These are phyloP conservation scores for Bhutanitis thaidina DNA, from an alignment of 2,888 invertebrate genomes.

Conservation along the genomic window DNA sequence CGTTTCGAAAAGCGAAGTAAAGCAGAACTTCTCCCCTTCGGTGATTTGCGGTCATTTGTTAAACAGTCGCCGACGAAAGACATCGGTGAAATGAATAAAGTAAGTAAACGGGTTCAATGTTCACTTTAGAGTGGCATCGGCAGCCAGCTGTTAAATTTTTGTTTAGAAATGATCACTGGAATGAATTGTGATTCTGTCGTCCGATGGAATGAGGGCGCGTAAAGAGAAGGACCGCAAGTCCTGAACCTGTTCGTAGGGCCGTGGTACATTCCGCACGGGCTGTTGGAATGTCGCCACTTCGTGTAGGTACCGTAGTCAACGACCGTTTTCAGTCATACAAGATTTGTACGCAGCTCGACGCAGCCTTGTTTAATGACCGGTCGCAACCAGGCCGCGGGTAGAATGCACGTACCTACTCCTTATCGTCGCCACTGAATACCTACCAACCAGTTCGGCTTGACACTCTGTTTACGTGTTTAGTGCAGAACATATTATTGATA, in stretches of 20 bases:
- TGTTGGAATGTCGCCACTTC: conserved; percentile 71
- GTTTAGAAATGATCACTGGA: conserved; percentile 13
- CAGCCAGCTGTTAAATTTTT: conserved; percentile 56
- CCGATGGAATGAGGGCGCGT: conserved; percentile 46
- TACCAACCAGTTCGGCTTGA: conserved; percentile 33
- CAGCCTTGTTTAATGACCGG: conserved; percentile 61
- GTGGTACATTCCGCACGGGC: conserved; percentile 61
- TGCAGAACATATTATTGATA: conserved; percentile 13
- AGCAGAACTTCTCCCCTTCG: conserved; percentile 59
- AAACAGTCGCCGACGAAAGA: conserved; percentile 65
- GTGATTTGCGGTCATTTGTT: conserved; percentile 70
- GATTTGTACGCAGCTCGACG: conserved; percentile 64
- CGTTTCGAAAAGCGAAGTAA: conserved; percentile 69
- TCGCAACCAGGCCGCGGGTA: conserved; percentile 54
- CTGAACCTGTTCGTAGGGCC: conserved; percentile 69
- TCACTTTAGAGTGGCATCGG: conserved; percentile 37
- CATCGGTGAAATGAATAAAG: conserved; percentile 65
- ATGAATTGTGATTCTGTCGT: conserved; percentile 24
- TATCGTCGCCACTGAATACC: conserved; percentile 57
- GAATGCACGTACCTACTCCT: conserved; percentile 47
- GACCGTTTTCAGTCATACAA: conserved; percentile 63
- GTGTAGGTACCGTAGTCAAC: conserved; percentile 66
- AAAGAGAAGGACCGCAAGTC: conserved; percentile 52
- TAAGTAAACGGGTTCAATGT: conserved; percentile 64
- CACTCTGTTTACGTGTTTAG: conserved; percentile 29